These are phyloP conservation scores for Noturus placidus DNA, from an alignment of 2,113 vertebrate genomes.

Conservation along the genomic window DNA sequence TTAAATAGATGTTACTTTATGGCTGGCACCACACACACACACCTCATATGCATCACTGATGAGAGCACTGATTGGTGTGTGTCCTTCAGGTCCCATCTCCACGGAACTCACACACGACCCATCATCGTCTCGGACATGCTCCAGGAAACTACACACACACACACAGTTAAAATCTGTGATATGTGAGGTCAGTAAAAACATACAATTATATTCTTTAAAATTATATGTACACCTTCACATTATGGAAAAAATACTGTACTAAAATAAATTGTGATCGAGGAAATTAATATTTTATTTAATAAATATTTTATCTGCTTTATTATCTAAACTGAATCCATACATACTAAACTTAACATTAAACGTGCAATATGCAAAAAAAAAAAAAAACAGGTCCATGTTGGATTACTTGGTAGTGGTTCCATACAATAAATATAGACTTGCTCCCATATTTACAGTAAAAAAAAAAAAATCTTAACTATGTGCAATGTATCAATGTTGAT, in stretches of 20 bases:
- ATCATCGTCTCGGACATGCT: conserved; percentile 83
- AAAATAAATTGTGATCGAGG: background rate
- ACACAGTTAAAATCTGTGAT: background rate
- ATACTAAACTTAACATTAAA: background rate
- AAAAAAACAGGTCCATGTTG: no score
- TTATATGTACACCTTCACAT: background rate
- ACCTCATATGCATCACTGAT: conserved; percentile 90
- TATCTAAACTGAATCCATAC: background rate
- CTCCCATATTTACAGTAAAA: no score
- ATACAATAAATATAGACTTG: no score
- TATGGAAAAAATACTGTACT: no score
- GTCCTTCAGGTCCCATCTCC: conserved; percentile 61
- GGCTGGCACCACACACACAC: background rate
- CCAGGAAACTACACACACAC: conserved; percentile 81
- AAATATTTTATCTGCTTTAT: no score
- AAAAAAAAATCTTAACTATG: no score
- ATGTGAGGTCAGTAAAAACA: background rate
- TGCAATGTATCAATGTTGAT: background rate
- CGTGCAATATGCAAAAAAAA: no score
- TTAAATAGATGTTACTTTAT: background rate
- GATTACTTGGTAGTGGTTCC: no score
- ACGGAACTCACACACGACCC: conserved; percentile 67
- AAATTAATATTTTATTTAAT: background rate
- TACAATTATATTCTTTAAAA: background rate
- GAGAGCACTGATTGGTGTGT: conserved; percentile 82